Conservation (phyloP, 2,888 invertebrate species). For the Napeogenes sylphis region DNA sequence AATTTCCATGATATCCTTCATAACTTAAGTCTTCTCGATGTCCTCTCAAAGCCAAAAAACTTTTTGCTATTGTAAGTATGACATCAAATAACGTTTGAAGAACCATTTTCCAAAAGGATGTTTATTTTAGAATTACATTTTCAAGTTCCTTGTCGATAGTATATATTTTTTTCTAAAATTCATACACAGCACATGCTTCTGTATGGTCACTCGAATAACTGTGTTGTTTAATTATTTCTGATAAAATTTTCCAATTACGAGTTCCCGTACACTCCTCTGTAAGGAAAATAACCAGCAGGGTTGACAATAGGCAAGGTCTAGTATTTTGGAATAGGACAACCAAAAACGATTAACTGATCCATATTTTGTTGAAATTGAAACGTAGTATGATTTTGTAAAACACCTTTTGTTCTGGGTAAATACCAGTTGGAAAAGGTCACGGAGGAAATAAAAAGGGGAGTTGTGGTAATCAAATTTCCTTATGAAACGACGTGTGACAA, state of each 20-base stretch:
- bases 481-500: no score
- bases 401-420: no score
- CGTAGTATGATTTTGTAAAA: conserved; percentile 21
- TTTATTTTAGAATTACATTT: conserved; percentile 26
- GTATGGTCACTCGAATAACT: conserved; percentile 21
- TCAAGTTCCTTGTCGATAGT: conserved; percentile 22
- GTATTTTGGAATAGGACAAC: conserved; percentile 14
- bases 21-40: conserved; percentile 19
- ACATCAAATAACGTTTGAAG: conserved; percentile 9
- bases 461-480: no score
- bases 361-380: conserved; percentile 11
- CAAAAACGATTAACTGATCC: conserved; percentile 13
- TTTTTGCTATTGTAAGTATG: conserved; percentile 20
- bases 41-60: conserved; percentile 29
- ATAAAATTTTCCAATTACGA: conserved; percentile 22
- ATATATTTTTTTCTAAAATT: conserved; percentile 20
- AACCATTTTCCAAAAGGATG: conserved; percentile 27
- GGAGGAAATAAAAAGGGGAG: no score
- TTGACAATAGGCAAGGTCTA: conserved; percentile 11
- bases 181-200: conserved; percentile 23
- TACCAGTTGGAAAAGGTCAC: no score
- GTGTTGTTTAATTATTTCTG: conserved; percentile 26
- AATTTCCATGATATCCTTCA: conserved; percentile 18
- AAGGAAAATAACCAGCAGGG: conserved; percentile 5
- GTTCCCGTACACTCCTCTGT: conserved; percentile 20